Percentiles rank a stretch among this genome's conserved stretches.
These are phyloP conservation scores for Melanophora roralis DNA, from an alignment of 2,888 invertebrate species.

Conservation along the genomic window DNA sequence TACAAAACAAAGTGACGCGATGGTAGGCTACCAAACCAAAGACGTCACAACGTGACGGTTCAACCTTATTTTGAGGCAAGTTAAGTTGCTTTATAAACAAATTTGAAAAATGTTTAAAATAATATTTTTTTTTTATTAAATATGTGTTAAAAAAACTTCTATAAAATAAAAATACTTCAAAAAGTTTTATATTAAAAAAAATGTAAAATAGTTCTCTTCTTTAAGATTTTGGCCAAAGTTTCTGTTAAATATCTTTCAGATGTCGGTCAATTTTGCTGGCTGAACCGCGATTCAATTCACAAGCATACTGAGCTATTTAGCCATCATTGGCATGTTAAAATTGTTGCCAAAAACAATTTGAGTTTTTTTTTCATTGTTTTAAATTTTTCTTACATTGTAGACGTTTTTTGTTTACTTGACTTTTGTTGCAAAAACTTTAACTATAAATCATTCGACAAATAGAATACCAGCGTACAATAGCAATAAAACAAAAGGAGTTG, in stretches of 20 bases:
- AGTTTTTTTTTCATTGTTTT: neutral
- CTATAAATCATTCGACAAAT: slow-evolving; percentile 58
- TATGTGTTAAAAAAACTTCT: neutral
- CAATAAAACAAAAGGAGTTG: slow-evolving; percentile 6
- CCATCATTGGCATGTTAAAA: slow-evolving; percentile 52
- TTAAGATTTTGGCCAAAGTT: too few species aligned
- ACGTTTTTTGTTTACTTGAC: slow-evolving; percentile 42
- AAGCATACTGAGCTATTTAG: slow-evolving; percentile 48
- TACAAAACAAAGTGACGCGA: too few species aligned
- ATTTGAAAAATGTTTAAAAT: too few species aligned
- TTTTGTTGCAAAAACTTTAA: slow-evolving; percentile 31
- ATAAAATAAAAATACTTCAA: neutral
- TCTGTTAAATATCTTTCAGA: neutral
- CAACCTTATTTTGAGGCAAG: too few species aligned
- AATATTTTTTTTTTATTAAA: too few species aligned
- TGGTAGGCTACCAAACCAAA: too few species aligned
- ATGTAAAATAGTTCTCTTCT: too few species aligned
- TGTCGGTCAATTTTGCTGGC: neutral
- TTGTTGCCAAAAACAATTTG: slow-evolving; percentile 28
- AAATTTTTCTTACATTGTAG: neutral
- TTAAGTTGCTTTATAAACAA: too few species aligned
- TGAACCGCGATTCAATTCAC: neutral
- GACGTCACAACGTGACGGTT: too few species aligned
- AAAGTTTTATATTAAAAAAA: neutral
- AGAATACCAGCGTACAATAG: slow-evolving; percentile 42